A percentile compares a stretch with the other conserved stretches of the same genome.
These are phyloP conservation scores for Mesocentrotus franciscanus DNA, from an alignment of 53 echinoderm and acorn worm genomes.

Conservation along the genomic window DNA sequence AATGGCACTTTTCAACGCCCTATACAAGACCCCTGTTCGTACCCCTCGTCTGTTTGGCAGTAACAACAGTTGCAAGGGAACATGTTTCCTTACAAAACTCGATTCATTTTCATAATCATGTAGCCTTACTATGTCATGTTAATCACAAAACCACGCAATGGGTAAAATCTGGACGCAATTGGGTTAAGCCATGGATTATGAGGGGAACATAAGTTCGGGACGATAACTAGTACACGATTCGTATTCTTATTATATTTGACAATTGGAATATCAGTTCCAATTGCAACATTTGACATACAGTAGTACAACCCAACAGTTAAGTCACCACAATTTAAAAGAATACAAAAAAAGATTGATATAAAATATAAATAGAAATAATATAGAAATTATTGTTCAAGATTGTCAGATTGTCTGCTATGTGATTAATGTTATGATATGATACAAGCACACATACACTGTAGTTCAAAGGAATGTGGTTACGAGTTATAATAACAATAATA, in stretches of 20 bases:
- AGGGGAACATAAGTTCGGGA: not conserved
- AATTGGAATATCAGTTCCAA: not conserved
- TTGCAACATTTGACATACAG: too few relatives aligned
- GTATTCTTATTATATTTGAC: not conserved
- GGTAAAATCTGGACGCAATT: not conserved
- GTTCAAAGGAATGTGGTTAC: too few relatives aligned
- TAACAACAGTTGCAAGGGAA: not conserved
- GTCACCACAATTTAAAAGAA: too few relatives aligned
- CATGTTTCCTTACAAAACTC: not conserved
- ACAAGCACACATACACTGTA: too few relatives aligned
- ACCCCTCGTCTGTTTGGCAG: not conserved
- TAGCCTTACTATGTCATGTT: not conserved
- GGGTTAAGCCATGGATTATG: too few relatives aligned
- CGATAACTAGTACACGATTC: not conserved
- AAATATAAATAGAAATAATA: too few relatives aligned
- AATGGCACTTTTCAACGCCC: not conserved
- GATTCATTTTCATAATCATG: not conserved
- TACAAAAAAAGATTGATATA: too few relatives aligned
- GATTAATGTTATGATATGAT: too few relatives aligned
- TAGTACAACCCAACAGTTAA: too few relatives aligned
- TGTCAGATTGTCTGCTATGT: too few relatives aligned
- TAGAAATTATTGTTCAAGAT: too few relatives aligned
- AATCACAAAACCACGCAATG: not conserved
- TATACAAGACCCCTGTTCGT: not conserved
- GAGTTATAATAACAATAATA: too few relatives aligned